Evolutionary conservation across 2,113 vertebrate species (phyloP).

Genomic region (Cochlearius cochlearius): DNA sequence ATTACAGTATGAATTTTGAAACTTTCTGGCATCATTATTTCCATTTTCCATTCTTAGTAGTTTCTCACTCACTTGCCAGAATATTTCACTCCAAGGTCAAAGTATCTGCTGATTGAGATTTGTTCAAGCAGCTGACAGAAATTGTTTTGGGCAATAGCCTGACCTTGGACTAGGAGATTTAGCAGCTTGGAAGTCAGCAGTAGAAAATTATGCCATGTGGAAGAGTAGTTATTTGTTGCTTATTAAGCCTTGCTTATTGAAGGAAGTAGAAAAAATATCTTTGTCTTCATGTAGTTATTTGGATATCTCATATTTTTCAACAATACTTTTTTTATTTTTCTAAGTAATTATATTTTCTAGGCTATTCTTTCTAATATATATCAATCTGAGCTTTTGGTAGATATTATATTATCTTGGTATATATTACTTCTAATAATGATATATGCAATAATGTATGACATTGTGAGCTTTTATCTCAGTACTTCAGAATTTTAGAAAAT

Average conservation of each 20-base stretch:
- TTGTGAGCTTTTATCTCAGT: not conserved
- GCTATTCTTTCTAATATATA: not conserved
- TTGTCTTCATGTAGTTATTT: not conserved
- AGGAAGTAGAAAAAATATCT: not conserved
- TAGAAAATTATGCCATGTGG: not conserved
- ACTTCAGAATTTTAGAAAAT: not conserved
- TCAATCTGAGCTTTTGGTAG: not conserved
- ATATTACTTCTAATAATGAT: not conserved
- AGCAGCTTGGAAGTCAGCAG: not conserved
- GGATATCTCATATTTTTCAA: not conserved
- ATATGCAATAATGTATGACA: not conserved
- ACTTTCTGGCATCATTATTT: not conserved
- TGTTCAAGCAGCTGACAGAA: constrained; percentile 9
- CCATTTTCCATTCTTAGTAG: not conserved
- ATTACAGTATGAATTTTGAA: not conserved
- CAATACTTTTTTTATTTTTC: not conserved
- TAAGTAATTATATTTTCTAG: not conserved
- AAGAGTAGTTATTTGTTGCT: not conserved
- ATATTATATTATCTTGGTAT: not conserved
- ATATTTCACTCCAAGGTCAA: constrained; percentile 8
- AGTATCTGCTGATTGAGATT: not conserved
- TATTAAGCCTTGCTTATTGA: not conserved
- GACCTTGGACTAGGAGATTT: constrained; percentile 5
- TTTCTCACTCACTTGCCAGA: not conserved
- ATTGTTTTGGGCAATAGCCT: not conserved